A percentile compares a stretch with the other conserved stretches of the same genome.
Evolutionary conservation across 2,888 invertebrate genomes (phyloP).

Genomic region (Ethmia dodecea): DNA sequence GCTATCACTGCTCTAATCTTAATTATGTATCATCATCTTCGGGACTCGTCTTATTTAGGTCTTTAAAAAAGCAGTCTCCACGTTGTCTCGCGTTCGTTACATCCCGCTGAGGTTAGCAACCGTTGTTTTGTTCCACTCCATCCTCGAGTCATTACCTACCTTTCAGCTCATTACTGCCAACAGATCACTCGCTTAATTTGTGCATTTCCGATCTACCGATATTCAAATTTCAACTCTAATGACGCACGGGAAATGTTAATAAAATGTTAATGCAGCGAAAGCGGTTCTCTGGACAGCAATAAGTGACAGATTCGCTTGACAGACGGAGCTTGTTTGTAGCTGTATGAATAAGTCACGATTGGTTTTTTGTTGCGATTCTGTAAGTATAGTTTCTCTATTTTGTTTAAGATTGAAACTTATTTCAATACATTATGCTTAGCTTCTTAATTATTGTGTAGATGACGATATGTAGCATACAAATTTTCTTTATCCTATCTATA

Average conservation of each 20-base stretch:
- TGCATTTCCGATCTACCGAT: conserved; percentile 76
- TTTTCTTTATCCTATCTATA: too few relatives aligned
- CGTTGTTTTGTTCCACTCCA: conserved; percentile 62
- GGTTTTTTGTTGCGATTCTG: conserved; percentile 50
- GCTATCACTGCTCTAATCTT: too few relatives aligned
- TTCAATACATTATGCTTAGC: neutral
- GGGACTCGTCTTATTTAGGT: too few relatives aligned
- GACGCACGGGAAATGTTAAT: conserved; percentile 74
- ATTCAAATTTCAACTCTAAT: conserved; percentile 76
- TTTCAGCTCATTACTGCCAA: conserved; percentile 72
- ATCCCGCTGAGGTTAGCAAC: conserved; percentile 61
- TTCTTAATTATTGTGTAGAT: neutral
- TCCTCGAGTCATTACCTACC: conserved; percentile 54
- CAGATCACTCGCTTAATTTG: conserved; percentile 76
- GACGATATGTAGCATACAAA: too few relatives aligned
- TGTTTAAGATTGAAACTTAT: neutral
- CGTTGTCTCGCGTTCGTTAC: conserved; percentile 35
- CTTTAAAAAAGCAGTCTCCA: conserved; percentile 39
- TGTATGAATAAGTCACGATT: conserved; percentile 73
- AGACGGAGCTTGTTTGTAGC: conserved; percentile 62
- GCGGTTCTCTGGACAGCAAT: conserved; percentile 59
- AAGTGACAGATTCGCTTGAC: conserved; percentile 77
- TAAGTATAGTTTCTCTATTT: conserved; percentile 10
- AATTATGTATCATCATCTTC: too few relatives aligned
- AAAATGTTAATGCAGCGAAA: conserved; percentile 74